These are phyloP conservation scores for Sander lucioperca DNA, from an alignment of 2,113 vertebrate species.

Conservation along the genomic window DNA sequence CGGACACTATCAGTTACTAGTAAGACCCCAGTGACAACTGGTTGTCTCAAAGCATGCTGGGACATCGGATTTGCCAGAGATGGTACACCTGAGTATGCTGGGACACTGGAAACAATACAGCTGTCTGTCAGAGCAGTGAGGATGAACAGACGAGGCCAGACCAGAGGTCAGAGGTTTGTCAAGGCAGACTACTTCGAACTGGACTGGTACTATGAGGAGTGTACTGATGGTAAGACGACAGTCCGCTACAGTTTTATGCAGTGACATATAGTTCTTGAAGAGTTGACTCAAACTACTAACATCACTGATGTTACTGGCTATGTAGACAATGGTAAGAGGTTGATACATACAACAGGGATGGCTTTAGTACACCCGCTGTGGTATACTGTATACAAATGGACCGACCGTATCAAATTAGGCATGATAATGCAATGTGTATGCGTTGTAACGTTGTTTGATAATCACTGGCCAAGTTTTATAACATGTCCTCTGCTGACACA, in stretches of 20 bases:
- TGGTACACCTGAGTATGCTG: conserved; percentile 39
- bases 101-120: conserved; percentile 27
- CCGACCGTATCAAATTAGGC: background rate
- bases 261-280: background rate
- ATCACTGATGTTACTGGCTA: background rate
- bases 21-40: conserved; percentile 26
- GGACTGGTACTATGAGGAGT: conserved; percentile 99
- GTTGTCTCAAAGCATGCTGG: conserved; percentile 41
- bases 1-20: conserved; percentile 9
- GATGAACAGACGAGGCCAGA: conserved; percentile 85
- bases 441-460: background rate
- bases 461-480: background rate
- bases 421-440: background rate
- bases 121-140: conserved; percentile 81
- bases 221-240: conserved; percentile 92
- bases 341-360: background rate
- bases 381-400: background rate
- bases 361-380: background rate
- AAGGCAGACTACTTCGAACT: conserved; percentile 98
- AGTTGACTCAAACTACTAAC: background rate
- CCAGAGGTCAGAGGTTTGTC: conserved; percentile 91
- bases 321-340: background rate
- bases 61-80: conserved; percentile 5
- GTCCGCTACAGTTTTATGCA: background rate
- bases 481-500: background rate